Conservation (phyloP, 1,140 invertebrate genomes). For the Panagrolaimus sp. region DNA sequence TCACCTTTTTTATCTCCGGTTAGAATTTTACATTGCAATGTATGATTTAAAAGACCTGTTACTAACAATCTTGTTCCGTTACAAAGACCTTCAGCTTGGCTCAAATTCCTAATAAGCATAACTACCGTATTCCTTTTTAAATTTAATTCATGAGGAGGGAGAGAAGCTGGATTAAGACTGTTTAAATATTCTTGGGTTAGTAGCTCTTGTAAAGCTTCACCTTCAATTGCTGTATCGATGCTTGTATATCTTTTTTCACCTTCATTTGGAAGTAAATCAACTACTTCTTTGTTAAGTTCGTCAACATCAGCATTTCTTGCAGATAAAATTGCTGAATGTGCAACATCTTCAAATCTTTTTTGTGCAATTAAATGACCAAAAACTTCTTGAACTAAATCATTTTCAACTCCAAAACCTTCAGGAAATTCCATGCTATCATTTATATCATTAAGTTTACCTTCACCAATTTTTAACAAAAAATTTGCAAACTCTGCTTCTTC, state of each 20-base stretch:
- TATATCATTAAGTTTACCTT: neutral
- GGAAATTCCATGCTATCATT: neutral
- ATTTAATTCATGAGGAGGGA: constrained; percentile 57
- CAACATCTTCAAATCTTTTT: neutral
- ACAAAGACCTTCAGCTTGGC: constrained; percentile 40
- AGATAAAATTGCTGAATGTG: constrained; percentile 12
- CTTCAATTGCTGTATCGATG: neutral
- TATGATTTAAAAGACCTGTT: neutral
- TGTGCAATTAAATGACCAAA: constrained; percentile 11
- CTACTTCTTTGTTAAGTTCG: neutral
- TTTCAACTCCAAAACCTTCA: neutral
- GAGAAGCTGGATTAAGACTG: constrained; percentile 45
- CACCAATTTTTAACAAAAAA: neutral
- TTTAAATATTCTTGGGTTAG: constrained; percentile 56
- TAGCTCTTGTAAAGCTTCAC: neutral
- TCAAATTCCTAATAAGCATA: constrained; percentile 59
- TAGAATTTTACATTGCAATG: constrained; percentile 9
- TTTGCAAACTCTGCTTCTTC: neutral
- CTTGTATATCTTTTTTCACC: neutral
- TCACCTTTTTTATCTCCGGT: constrained; percentile 5
- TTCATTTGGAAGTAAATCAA: neutral
- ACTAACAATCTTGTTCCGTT: constrained; percentile 19
- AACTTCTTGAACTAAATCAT: constrained; percentile 12
- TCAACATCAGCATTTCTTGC: neutral
- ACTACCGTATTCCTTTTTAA: constrained; percentile 56